Evolutionary conservation across 2,113 vertebrate species (phyloP), one percentile per base, ranked within the genome.

Genomic region (Triplophysa dalaica): DNA sequence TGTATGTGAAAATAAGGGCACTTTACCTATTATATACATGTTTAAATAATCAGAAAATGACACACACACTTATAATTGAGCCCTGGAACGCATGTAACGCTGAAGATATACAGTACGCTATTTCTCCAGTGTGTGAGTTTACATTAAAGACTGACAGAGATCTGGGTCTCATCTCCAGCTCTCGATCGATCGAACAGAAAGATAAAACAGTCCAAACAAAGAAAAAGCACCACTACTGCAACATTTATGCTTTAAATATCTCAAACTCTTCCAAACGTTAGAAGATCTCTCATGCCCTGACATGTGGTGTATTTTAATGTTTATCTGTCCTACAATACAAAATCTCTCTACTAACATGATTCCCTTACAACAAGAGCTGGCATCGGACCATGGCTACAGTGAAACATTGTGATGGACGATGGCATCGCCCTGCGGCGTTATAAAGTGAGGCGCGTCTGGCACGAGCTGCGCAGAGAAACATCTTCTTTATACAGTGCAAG

Each of bases 171-270:
- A 16, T 52, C 8, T 69, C 45, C 3, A 82, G 63, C 21, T 3
- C 67, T 82, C 79, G 73, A 70, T 73, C 29, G 29, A 29, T 82
- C 79, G 66, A 80, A 84, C 72, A 80, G 67, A 52, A 78, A 81
- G n/a, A 61, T 80, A 67, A 66, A 69, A 81, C 65, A 68, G 26
- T 43, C 65, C 50, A 79, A 77, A 84, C 75, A 85, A 83, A 82
- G 70, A 75, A 75, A 70, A 52, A 66, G 24, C n/a, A 78, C 82
- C 50, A 61, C 70, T 17, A 10, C 41, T 78, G 77, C 83, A 82
- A 83, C 64, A 82, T 80, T 72, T 58, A 81, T 67, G 68, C 73
- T 82, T 50, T 83, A 79, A 85, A 87, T 85, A 85, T 82, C 83
- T 85, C 26, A 86, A 67, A 80, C 56, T 41, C 67, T 70, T 84